These are phyloP conservation scores for Vidua macroura DNA, from an alignment of 2,113 vertebrate species.

Conservation along the genomic window DNA sequence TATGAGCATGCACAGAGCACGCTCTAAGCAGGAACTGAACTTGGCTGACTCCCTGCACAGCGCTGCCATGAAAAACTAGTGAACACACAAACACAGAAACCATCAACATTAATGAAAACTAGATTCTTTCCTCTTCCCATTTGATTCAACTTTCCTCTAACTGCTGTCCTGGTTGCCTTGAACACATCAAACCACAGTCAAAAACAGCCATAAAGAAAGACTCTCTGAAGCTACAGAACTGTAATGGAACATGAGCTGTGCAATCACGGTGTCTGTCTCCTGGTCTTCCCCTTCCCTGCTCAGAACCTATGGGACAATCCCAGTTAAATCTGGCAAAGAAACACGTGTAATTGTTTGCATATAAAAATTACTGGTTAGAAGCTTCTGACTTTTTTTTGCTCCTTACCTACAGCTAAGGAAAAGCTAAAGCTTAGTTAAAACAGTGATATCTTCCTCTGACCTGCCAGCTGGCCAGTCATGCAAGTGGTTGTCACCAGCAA, in stretches of 20 bases:
- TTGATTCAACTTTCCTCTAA: background rate
- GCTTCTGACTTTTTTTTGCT: background rate
- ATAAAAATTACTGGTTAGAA: background rate
- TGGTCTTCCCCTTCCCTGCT: background rate
- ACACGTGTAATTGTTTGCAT: fast-evolving
- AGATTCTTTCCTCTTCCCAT: background rate
- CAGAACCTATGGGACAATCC: background rate
- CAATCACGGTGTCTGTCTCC: fast-evolving
- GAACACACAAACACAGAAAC: background rate
- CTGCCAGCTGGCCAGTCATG: background rate
- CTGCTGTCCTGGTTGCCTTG: background rate
- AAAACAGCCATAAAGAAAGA: background rate
- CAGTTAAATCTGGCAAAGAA: background rate
- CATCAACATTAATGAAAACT: background rate
- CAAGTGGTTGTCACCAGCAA: background rate
- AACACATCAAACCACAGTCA: background rate
- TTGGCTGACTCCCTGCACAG: background rate
- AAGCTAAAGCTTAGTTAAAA: background rate
- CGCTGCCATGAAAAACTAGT: background rate
- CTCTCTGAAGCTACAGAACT: background rate
- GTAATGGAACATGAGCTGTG: background rate
- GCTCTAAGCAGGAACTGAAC: fast-evolving
- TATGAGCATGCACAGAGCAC: fast-evolving
- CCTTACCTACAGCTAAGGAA: background rate
- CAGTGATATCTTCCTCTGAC: background rate